A percentile compares a stretch with the other conserved stretches of the same genome.
These are phyloP conservation scores for Drosophila virilis DNA, from an alignment of 1,140 invertebrate species.

Conservation along the genomic window DNA sequence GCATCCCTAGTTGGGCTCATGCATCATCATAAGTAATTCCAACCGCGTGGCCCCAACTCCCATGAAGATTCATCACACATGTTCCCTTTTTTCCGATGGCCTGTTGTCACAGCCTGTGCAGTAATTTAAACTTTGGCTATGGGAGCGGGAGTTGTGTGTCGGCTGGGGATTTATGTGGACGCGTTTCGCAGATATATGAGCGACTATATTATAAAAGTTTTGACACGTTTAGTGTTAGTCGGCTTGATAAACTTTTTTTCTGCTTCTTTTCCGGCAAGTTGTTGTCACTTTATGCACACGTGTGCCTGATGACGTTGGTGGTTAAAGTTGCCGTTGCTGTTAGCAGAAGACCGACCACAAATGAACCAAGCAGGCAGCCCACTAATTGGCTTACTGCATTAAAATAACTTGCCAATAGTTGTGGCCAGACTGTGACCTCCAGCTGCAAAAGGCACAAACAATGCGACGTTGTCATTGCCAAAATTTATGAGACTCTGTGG, in stretches of 20 bases:
- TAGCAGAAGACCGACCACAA: slow-evolving; percentile 58
- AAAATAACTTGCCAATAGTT: slow-evolving; percentile 82
- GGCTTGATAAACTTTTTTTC: slow-evolving; percentile 76
- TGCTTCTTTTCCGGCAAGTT: slow-evolving; percentile 39
- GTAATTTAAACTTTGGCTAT: slow-evolving; percentile 79
- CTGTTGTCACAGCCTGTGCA: slow-evolving; percentile 66
- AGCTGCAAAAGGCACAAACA: slow-evolving; percentile 38
- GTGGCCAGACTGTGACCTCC: slow-evolving; percentile 52
- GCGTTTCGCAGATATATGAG: slow-evolving; percentile 53
- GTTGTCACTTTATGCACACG: slow-evolving; percentile 62
- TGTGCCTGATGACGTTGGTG: slow-evolving; percentile 65
- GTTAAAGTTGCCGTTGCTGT: slow-evolving; percentile 8
- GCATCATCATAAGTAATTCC: slow-evolving; percentile 54
- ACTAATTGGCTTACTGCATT: slow-evolving; percentile 82
- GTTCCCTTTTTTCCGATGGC: slow-evolving; percentile 24
- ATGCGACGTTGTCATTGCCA: slow-evolving; percentile 71
- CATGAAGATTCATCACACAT: slow-evolving; percentile 63
- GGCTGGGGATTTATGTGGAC: slow-evolving; percentile 61
- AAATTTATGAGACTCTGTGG: slow-evolving; percentile 77
- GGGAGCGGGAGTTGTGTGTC: slow-evolving; percentile 12
- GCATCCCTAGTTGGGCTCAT: slow-evolving; percentile 34
- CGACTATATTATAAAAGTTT: slow-evolving; percentile 82
- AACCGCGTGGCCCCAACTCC: slow-evolving; percentile 26
- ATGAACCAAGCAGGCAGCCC: slow-evolving; percentile 67
- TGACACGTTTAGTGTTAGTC: slow-evolving; percentile 69